These are phyloP conservation scores for Columbina picui DNA, from an alignment of 2,113 vertebrate species.

Conservation along the genomic window DNA sequence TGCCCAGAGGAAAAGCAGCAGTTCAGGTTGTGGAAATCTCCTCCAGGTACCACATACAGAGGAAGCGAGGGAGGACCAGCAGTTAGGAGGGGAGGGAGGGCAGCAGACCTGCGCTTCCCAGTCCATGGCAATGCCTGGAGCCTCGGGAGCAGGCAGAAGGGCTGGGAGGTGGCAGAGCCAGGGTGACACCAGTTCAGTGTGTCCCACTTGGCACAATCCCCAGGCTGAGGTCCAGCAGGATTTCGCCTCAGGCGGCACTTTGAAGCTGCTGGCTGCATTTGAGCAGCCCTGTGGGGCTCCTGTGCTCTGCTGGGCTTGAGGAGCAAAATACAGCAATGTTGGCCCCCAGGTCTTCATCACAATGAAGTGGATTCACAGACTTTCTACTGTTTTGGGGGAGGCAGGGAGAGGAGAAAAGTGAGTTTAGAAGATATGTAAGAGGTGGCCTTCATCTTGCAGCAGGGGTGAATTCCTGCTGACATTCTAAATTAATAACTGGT, in stretches of 20 bases:
- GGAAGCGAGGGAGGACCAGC: not conserved
- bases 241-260: not conserved
- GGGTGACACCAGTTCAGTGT: not conserved
- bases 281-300: fast-evolving
- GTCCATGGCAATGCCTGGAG: not conserved
- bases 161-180: not conserved
- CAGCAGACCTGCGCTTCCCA: not conserved
- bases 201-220: not conserved
- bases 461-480: not conserved
- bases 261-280: not conserved
- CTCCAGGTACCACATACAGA: fast-evolving
- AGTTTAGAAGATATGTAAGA: not conserved
- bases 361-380: not conserved
- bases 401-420: not conserved
- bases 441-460: not conserved
- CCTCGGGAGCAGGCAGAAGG: not conserved
- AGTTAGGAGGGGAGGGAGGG: not conserved
- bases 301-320: not conserved
- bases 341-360: not conserved
- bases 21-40: not conserved
- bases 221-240: not conserved
- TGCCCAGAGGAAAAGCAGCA: not conserved
- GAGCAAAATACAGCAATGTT: not conserved
- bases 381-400: not conserved
- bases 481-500: not conserved